A percentile compares a stretch with the other conserved stretches of the same genome.
Evolutionary conservation across 2,113 vertebrate species (phyloP).

Genomic region (Percopsis transmontana): DNA sequence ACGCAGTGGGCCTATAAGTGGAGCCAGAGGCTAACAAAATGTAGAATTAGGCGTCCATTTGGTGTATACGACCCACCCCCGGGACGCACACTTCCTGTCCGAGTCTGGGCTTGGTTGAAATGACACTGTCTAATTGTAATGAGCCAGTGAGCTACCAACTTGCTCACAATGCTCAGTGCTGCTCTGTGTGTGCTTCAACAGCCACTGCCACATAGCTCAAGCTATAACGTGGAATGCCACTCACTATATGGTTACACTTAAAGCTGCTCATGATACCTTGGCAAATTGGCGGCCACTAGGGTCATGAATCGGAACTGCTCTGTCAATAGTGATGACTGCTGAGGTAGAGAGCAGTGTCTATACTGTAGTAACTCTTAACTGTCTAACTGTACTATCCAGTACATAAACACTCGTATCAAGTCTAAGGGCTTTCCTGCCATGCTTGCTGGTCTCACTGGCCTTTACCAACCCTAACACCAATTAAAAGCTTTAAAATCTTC

Average conservation of each 20-base stretch:
- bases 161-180: slow-evolving; percentile 9
- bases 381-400: too few species aligned
- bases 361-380: too few species aligned
- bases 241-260: background rate
- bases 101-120: slow-evolving; percentile 48
- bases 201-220: slow-evolving; percentile 4
- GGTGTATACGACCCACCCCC: slow-evolving; percentile 16
- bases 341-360: too few species aligned
- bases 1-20: slow-evolving; percentile 3
- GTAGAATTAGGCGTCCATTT: slow-evolving; percentile 39
- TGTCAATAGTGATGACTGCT: too few species aligned
- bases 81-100: slow-evolving; percentile 56
- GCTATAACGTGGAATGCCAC: background rate
- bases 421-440: too few species aligned
- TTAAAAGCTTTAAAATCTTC: background rate
- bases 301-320: too few species aligned
- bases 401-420: too few species aligned
- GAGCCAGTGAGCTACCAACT: slow-evolving; percentile 32
- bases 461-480: too few species aligned
- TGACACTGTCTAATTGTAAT: slow-evolving; percentile 47
- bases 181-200: slow-evolving; percentile 14
- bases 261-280: background rate
- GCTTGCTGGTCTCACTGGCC: too few species aligned
- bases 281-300: too few species aligned
- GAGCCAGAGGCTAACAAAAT: slow-evolving; percentile 48